Evolutionary conservation across 2,797 vertebrate genomes (phyloP), one percentile per base, ranked within the genome.

Genomic region (Caiman crocodilus): DNA sequence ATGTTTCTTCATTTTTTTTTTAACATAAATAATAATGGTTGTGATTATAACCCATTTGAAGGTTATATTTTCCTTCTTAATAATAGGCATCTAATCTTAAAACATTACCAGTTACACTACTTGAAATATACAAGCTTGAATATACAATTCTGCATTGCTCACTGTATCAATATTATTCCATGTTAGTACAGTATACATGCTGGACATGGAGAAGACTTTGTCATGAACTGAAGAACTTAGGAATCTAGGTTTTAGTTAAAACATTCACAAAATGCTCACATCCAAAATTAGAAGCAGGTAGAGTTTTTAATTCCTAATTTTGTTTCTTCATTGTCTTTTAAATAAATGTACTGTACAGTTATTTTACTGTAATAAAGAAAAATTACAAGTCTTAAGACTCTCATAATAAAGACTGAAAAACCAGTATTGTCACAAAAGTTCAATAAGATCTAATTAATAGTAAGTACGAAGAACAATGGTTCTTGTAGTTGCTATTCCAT

Each of bases 111-210:
- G 69, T 79, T 56, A 71, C 28, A 25, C 86, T 94, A 91, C 81
- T 65, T 76, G 76, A 14, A 82, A 61, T 76, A 18, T 12, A 55
- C 93, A 92, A 91, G 69, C 73, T 76, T 87, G 18, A 67, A 26
- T 93, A 93, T 94, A 90, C 13, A 89, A 20, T 90, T 92, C 76
- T 61, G 17, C 89, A 2, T 59, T 65, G 35, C 42, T 90, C 20
- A 14, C 25, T 56, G 12, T 78, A 84, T 84, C n/a, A 87, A 6
- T 30, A 64, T 82, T 14, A 74, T 35, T 91, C 84, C 13, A 26
- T 42, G 35, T 79, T 56, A 63, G 14, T 75, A 30, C 35, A 25
- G 56, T 56, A 85, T 11, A 59, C 3, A 21, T 76, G 25, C 32
- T 79, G 59, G 12, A 30, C 30, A 67, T 26, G 5, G 75, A 64